Base-by-base conservation (phyloP, 2,797 vertebrate genomes). In the Scomberomorus guttatus region DNA sequence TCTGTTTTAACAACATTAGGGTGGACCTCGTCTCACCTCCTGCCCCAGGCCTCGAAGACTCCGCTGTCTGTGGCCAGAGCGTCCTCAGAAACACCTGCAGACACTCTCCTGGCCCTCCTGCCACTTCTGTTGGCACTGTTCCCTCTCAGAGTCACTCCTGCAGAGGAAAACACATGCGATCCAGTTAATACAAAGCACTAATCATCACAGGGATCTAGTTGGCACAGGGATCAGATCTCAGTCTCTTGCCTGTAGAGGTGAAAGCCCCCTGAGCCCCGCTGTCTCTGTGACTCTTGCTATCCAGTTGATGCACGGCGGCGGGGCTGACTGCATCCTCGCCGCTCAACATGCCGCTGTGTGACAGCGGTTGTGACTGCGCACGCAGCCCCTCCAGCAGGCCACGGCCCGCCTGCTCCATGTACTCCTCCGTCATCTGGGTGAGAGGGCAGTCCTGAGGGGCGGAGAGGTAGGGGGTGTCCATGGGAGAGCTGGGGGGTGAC, bases 1-100 rank as follows among this genome's bases (percentile, higher is more conserved):
- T 66, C 14, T 46, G 70, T 59, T 63, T 2, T 7, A 5, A 0
- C 3, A 32, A 6, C 11, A 15, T 8, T 6, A 15, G 62, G n/a
- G 13, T 50, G 56, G 51, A 72, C 37, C 29, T 64, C 24, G 29
- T 65, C 91, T 95, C 93, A 96, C 98, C 98, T 99, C 93, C 96
- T 96, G 91, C 95, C 96, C 95, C 97, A 97, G 87, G 98, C 97
- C 93, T 99, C 98, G 86, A 99, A 99, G 50, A 99, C 98, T 0
- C 98, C 98, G 37, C 98, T 99, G 93, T 99, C 98, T 10, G 98
- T 99, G 82, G 98, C 98, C 85, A 99, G 95, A 22, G 97, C 97
- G 67, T 99, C 97, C 90, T 99, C 98, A 20, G 96, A 97, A 85
- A 97, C 94, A 55, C 97, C 98, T 24, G 95, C 95, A 60, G 98